Evolutionary conservation across 2,113 vertebrate species (phyloP), one percentile per base, ranked within the genome.

Genomic region (Onychostruthus taczanowskii): DNA sequence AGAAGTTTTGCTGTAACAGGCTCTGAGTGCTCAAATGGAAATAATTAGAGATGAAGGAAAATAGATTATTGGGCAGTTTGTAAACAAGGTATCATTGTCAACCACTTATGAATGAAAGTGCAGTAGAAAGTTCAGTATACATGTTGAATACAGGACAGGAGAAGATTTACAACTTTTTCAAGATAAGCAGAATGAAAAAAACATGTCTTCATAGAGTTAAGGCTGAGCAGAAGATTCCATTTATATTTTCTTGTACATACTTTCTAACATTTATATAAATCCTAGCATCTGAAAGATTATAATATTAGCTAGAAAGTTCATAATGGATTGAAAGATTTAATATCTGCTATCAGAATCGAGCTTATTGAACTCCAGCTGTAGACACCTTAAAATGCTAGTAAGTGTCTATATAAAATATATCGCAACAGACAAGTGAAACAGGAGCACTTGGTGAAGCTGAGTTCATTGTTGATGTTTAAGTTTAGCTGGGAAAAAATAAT

Each of bases 211-310:
- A 66, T 4, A 10, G 10, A 53, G 6, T 66, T 55, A 53, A 66
- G 12, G 7, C 10, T 76, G 31, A 69, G 3, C 8, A 41, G 1
- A 0, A 46, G 8, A 1, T 84, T 44, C 5, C 10, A 26, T 63
- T 78, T 80, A 7, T 37, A n/a, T 18, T 61, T 86, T 41, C 13
- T 35, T 83, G 19, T 44, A 41, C 7, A 20, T 3, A 4, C 2
- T 63, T 90, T 24, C 41, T 46, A 79, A 10, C 39, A 47, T 67
- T 46, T 79, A 0, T 55, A 24, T 43, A 63, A 79, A 33, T 68
- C 8, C 4, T 44, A 52, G 10, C 16, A 75, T 23, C 39, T 53
- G 27, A 85, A 90, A 90, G 3, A 5, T 61, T 64, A 50, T 5
- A 67, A 15, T 75, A 39, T 35, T 41, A 50, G 2, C 5, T 43